Conservation (phyloP, 2,113 vertebrate genomes). For the Lophius piscatorius region DNA sequence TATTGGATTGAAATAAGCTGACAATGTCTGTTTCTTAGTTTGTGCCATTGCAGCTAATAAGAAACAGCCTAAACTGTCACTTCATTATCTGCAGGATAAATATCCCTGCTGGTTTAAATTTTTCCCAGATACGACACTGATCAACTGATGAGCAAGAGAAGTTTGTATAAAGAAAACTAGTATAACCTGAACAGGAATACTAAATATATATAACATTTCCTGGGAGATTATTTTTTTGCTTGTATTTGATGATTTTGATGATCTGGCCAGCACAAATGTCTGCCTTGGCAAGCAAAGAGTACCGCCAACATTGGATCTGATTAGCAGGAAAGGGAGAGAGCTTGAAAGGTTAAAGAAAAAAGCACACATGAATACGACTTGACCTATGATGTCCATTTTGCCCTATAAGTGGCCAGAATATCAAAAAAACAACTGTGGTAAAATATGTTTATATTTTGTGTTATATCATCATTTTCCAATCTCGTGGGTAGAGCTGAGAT, state of each 20-base stretch:
- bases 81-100: background rate
- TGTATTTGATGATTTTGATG: constrained; percentile 50
- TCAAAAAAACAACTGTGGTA: background rate
- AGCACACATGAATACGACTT: constrained; percentile 9
- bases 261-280: constrained; percentile 54
- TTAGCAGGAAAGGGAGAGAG: constrained; percentile 17
- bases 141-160: constrained; percentile 1
- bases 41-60: background rate
- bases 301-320: constrained; percentile 49
- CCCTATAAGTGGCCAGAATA: constrained; percentile 1
- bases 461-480: too few relatives aligned
- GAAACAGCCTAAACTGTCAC: background rate
- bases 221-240: constrained; percentile 57
- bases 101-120: constrained; percentile 4
- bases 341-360: constrained; percentile 40
- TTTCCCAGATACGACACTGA: background rate
- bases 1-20: background rate
- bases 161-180: too few relatives aligned
- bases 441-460: background rate
- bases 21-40: background rate
- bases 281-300: constrained; percentile 36
- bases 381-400: background rate
- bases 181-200: constrained; percentile 3
- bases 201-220: constrained; percentile 12
- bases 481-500: too few relatives aligned